These are phyloP conservation scores for Brassicogethes aeneus DNA, from an alignment of 2,888 invertebrate genomes.

Conservation along the genomic window DNA sequence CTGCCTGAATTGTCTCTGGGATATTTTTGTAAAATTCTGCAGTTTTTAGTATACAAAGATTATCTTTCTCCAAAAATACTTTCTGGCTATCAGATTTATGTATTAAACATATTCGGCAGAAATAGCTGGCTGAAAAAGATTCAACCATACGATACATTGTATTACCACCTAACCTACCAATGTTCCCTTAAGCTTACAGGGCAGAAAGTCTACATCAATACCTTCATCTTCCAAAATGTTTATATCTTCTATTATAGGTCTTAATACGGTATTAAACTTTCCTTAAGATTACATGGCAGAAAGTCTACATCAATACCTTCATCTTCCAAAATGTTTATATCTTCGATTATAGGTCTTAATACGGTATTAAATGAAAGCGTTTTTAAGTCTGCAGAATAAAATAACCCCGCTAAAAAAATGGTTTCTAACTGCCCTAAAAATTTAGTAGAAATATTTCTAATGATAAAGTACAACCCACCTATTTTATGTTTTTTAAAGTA, in stretches of 20 bases:
- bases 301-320: slow-evolving; percentile 9
- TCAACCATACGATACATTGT: slow-evolving; percentile 16
- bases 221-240: slow-evolving; percentile 13
- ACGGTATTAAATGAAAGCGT: slow-evolving; percentile 10
- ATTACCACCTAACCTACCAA: slow-evolving; percentile 16
- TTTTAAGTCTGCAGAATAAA: slow-evolving; percentile 15
- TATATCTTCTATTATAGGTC: slow-evolving; percentile 15
- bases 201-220: slow-evolving; percentile 7
- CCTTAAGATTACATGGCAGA: slow-evolving; percentile 9
- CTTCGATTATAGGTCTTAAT: slow-evolving; percentile 11
- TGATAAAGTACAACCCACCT: slow-evolving; percentile 16
- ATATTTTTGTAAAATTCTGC: background rate
- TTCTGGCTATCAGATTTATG: slow-evolving; percentile 5
- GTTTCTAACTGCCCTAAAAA: slow-evolving; percentile 9
- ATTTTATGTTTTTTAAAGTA: slow-evolving; percentile 19
- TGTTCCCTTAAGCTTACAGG: slow-evolving; percentile 9
- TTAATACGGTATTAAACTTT: too few relatives aligned
- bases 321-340: slow-evolving; percentile 15
- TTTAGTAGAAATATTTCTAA: slow-evolving; percentile 13
- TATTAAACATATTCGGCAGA: slow-evolving; percentile 18
- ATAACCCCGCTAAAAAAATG: slow-evolving; percentile 15
- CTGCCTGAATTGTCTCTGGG: background rate
- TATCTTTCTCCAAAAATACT: background rate
- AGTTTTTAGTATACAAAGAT: background rate
- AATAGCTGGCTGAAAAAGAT: slow-evolving; percentile 15